These are phyloP conservation scores for Phodopus roborovskii DNA, from an alignment of 2,113 vertebrate species.

Conservation along the genomic window DNA sequence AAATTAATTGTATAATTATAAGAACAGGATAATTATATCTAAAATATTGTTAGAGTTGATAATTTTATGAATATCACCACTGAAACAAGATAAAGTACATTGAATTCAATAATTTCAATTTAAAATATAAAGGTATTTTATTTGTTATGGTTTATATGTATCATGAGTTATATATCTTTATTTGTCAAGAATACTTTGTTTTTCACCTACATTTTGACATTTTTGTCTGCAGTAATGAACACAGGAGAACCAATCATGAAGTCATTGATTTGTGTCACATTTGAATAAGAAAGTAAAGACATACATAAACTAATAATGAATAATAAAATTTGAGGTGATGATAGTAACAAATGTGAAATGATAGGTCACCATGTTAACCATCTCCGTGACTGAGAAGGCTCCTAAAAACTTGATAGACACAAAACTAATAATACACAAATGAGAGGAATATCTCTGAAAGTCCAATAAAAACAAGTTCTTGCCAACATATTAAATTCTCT, in stretches of 20 bases:
- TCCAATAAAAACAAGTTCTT: neutral
- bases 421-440: neutral
- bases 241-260: neutral
- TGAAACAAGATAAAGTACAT: neutral
- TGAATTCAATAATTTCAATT: conserved; percentile 18
- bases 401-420: neutral
- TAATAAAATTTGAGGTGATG: neutral
- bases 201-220: neutral
- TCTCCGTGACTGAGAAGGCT: neutral
- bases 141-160: neutral
- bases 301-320: neutral
- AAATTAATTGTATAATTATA: neutral
- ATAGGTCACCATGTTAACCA: neutral
- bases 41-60: neutral
- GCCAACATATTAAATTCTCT: neutral
- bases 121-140: neutral
- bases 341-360: neutral
- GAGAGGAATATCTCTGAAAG: neutral
- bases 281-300: neutral
- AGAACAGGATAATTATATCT: neutral
- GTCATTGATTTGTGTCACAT: neutral
- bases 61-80: neutral
- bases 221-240: neutral
- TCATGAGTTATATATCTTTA: neutral
- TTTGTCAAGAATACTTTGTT: neutral